These are phyloP conservation scores for Maconellicoccus hirsutus DNA, from an alignment of 1,140 invertebrate genomes.

Conservation along the genomic window DNA sequence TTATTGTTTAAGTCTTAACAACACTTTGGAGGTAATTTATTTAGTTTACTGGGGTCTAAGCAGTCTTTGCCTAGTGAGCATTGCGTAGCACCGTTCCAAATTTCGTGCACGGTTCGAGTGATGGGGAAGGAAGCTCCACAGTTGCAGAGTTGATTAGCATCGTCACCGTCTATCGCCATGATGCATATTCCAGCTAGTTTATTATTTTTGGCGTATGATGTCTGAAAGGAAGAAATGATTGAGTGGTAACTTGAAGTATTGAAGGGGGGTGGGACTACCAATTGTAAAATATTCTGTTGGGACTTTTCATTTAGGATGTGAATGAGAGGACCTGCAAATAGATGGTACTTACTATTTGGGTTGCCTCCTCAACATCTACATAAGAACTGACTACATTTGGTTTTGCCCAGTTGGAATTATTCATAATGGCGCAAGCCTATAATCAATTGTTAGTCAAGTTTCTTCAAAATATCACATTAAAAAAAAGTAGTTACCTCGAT, in stretches of 20 bases:
- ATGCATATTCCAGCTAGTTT: not conserved
- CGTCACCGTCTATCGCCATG: not conserved
- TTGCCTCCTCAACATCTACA: not conserved
- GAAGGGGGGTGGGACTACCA: no score
- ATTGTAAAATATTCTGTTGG: no score
- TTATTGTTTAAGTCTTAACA: not conserved
- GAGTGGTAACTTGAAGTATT: no score
- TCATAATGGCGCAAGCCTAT: not conserved
- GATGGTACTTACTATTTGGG: not conserved
- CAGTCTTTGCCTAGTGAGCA: not conserved
- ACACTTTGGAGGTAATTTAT: not conserved
- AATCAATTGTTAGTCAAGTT: no score
- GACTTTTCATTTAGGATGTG: no score
- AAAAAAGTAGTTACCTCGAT: no score
- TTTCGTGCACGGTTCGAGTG: not conserved
- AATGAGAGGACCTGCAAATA: not conserved
- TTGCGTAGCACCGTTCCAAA: not conserved
- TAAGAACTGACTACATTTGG: not conserved
- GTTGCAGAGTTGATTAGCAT: not conserved
- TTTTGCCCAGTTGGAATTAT: not conserved
- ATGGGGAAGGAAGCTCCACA: not conserved
- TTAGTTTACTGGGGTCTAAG: not conserved
- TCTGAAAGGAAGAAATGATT: not conserved
- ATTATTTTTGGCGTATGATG: not conserved
- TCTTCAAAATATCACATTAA: no score